Base-by-base conservation (phyloP, 2,113 vertebrate genomes). In the Leptodactylus fuscus region DNA sequence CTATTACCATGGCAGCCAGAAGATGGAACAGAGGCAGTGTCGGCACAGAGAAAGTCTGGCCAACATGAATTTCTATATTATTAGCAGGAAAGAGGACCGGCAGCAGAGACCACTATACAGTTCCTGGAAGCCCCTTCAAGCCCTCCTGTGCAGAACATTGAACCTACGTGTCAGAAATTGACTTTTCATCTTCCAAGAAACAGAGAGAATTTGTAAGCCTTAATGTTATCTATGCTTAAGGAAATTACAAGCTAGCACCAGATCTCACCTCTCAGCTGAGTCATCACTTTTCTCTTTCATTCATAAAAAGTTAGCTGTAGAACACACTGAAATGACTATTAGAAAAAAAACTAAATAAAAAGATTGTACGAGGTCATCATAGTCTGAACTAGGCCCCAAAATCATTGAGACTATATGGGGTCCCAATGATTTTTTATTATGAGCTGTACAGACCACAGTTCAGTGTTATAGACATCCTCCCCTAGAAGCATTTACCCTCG, bases 1-100 rank as follows among this genome's bases (percentile, higher is more conserved):
- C 93, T 95, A 94, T 95, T 95, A 92, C 95, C 93, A 95, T 94
- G 93, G 93, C 91, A 95, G 93, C 95, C 90, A 89, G 92, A 93
- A 87, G 91, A 94, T 90, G 91, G 93, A 94, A 94, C 91, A 87
- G 90, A 91, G 91, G 88, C 90, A 86, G 91, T 92, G 91, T 92
- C 92, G 92, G 92, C 88, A 87, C 86, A 87, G 81, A 49, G 22
- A 91, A 92, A 94, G 88, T 89, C 90, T 89, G 83, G 80, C 88
- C 89, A 92, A 93, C 94, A 93, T 88, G 88, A 88, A 90, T 88
- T 89, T 92, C 88, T 89, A 82, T 81, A 80, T 85, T 81, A 85
- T 78, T 75, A 79, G 32, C 83, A 60, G n/a, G 71, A 77, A 44
- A 51, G 27, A 65, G 18, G n/a, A 20, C 3, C 4, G 18, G 27